phyloP scores from a whole-genome alignment of 2,797 vertebrate species.

The Sebastes oblongus region DNA sequence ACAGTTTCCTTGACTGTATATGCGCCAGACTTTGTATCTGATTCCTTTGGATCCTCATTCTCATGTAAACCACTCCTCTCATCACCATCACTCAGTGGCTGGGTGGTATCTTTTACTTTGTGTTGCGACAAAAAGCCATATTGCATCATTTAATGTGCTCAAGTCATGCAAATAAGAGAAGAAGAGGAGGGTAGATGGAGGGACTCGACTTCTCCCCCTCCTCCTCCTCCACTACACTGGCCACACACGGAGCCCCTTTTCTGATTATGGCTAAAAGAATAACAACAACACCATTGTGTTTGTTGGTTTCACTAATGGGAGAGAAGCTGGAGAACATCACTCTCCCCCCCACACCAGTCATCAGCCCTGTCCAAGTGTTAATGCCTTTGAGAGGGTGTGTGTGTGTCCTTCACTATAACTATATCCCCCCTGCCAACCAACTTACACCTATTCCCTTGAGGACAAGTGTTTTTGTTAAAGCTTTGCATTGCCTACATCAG shows the following conservation, averaged over 20 bases:
- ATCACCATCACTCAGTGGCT: slow-evolving; percentile 95
- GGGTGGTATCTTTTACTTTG: slow-evolving; percentile 98
- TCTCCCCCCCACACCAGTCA: slow-evolving; percentile 90
- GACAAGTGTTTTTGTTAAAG: slow-evolving; percentile 80
- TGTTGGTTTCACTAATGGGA: slow-evolving; percentile 99
- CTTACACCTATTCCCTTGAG: slow-evolving; percentile 89
- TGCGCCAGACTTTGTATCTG: slow-evolving; percentile 88
- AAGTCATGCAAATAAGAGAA: slow-evolving; percentile 99
- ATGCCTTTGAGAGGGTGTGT: slow-evolving; percentile 91
- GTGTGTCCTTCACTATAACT: slow-evolving; percentile 73
- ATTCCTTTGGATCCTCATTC: slow-evolving; percentile 86
- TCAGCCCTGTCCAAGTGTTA: slow-evolving; percentile 95
- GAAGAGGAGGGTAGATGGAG: slow-evolving; percentile 82
- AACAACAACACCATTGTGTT: slow-evolving; percentile 99
- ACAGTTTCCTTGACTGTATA: slow-evolving; percentile 63
- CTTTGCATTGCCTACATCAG: slow-evolving; percentile 57
- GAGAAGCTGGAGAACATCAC: slow-evolving; percentile 99
- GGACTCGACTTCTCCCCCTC: slow-evolving; percentile 99
- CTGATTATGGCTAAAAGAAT: slow-evolving; percentile 99
- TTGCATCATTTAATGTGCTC: slow-evolving; percentile 99
- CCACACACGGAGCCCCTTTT: slow-evolving; percentile 98
- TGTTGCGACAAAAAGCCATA: slow-evolving; percentile 98
- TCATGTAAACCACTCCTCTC: slow-evolving; percentile 94
- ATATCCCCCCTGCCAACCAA: slow-evolving; percentile 73
- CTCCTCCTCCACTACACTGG: slow-evolving; percentile 91